These are phyloP conservation scores for Ramphastos sulfuratus DNA, from an alignment of 2,113 vertebrate species.

Conservation along the genomic window DNA sequence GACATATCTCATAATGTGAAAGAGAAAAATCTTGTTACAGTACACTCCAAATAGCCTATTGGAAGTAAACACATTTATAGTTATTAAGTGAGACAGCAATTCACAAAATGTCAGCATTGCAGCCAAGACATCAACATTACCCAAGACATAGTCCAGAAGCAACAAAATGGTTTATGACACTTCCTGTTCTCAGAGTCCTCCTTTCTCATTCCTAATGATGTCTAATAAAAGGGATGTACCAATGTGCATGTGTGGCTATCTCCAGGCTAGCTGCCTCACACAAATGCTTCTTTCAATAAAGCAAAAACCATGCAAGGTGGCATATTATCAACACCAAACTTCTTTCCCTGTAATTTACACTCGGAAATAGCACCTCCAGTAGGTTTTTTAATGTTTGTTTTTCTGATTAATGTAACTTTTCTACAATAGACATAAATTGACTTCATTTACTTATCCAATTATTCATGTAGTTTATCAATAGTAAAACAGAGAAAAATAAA, in stretches of 20 bases:
- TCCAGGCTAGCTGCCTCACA: not conserved
- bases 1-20: not conserved
- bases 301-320: not conserved
- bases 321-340: not conserved
- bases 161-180: constrained; percentile 32
- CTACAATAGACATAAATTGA: not conserved
- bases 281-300: constrained; percentile 3
- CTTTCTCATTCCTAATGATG: constrained; percentile 10
- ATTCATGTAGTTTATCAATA: not conserved
- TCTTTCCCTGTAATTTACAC: not conserved
- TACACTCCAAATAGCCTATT: constrained; percentile 14
- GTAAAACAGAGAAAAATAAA: not conserved
- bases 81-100: constrained; percentile 30
- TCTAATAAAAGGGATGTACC: not conserved
- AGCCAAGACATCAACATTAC: constrained; percentile 29
- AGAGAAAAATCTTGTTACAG: constrained; percentile 24
- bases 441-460: not conserved
- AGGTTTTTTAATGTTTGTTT: not conserved
- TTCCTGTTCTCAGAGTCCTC: constrained; percentile 4
- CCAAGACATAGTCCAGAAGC: constrained; percentile 45
- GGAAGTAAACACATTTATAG: constrained; percentile 31
- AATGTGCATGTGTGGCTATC: fast-evolving
- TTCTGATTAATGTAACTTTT: not conserved
- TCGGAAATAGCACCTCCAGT: not conserved
- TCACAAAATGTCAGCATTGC: constrained; percentile 17